These are phyloP conservation scores for Parazoanthus swiftii DNA, from an alignment of 92 coral and sea anemone species.

Conservation along the genomic window DNA sequence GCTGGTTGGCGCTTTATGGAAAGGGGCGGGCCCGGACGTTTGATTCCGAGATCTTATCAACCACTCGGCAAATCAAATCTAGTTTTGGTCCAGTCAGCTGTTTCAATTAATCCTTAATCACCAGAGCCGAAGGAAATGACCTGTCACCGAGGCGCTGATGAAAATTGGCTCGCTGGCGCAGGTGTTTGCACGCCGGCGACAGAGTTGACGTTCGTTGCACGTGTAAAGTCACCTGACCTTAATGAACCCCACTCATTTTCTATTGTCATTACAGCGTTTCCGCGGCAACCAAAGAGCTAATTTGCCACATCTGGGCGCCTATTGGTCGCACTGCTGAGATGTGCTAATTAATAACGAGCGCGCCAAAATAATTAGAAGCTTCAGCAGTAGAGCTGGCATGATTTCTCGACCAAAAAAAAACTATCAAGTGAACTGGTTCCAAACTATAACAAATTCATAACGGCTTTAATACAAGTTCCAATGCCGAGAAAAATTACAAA, in stretches of 20 bases:
- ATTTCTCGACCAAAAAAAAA: constrained; percentile 41
- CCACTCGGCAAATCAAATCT: constrained; percentile 91
- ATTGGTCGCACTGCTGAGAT: constrained; percentile 79
- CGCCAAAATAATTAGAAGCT: constrained; percentile 84
- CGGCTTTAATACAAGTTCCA: constrained; percentile 9
- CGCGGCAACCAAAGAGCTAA: constrained; percentile 84
- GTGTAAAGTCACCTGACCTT: constrained; percentile 78
- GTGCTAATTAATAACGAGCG: constrained; percentile 79
- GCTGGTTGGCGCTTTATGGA: constrained; percentile 80
- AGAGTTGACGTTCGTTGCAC: constrained; percentile 82
- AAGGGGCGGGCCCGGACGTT: constrained; percentile 98
- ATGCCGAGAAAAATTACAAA: constrained; percentile 30
- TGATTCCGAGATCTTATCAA: constrained; percentile 97
- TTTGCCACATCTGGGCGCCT: constrained; percentile 55
- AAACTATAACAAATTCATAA: constrained; percentile 19
- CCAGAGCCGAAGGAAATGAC: constrained; percentile 97
- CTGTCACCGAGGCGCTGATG: constrained; percentile 94
- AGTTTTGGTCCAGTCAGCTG: constrained; percentile 94
- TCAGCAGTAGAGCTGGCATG: constrained; percentile 31
- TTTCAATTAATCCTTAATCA: constrained; percentile 99
- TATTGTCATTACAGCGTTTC: constrained; percentile 71
- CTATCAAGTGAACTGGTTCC: constrained; percentile 3
- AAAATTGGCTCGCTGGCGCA: constrained; percentile 91
- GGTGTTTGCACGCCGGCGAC: constrained; percentile 91
- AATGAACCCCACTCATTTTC: constrained; percentile 71